phyloP scores from a whole-genome alignment of 2,797 vertebrate genomes.

The Enteromius fasciolatus region DNA sequence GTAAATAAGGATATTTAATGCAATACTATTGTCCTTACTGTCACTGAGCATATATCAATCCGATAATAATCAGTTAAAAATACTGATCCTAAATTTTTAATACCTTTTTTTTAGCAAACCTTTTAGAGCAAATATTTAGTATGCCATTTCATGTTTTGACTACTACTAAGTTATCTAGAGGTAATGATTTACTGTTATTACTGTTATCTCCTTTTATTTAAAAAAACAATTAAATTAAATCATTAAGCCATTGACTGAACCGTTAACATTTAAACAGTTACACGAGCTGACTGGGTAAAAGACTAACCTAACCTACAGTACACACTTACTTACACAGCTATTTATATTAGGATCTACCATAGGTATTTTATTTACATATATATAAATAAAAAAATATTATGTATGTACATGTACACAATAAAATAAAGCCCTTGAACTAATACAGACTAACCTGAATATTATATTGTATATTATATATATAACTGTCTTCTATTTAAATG shows the following conservation, averaged over 20 bases:
- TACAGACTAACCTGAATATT: too few species aligned
- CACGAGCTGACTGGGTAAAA: neutral
- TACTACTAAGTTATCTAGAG: neutral
- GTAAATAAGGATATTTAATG: neutral
- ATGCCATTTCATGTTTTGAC: neutral
- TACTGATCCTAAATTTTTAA: neutral
- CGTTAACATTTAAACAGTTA: conserved; percentile 18
- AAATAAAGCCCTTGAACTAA: too few species aligned
- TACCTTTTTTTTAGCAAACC: neutral
- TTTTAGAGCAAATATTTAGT: neutral
- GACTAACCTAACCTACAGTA: neutral
- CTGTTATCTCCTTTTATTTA: too few species aligned
- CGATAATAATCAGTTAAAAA: too few species aligned
- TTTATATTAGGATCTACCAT: neutral
- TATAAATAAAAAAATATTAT: too few species aligned
- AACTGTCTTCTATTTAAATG: neutral
- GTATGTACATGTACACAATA: too few species aligned
- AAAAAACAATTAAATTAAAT: conserved; percentile 6
- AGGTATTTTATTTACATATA: neutral
- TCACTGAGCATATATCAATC: neutral
- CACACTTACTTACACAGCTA: neutral
- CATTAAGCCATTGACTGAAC: conserved; percentile 27
- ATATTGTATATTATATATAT: too few species aligned
- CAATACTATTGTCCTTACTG: neutral
- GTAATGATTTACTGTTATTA: neutral